Percentiles rank a stretch among this genome's conserved stretches.
These are phyloP conservation scores for Chymomyza caudatula DNA, from an alignment of 2,888 invertebrate genomes.

Conservation along the genomic window DNA sequence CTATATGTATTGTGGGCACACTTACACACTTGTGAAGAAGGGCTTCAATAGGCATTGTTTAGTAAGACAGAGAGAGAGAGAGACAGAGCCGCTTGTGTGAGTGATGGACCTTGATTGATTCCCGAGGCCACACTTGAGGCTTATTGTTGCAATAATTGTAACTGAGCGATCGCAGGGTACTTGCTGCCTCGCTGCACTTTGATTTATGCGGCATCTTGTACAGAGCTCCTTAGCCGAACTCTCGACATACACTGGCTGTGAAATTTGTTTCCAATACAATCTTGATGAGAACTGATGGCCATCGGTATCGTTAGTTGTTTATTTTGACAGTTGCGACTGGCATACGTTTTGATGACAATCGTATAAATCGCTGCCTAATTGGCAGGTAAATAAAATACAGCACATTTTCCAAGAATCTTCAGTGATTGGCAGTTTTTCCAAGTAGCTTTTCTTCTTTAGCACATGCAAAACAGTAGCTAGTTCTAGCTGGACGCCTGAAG, in stretches of 20 bases:
- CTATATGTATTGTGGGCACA: constrained; percentile 30
- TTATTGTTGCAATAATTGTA: constrained; percentile 62
- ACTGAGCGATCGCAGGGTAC: constrained; percentile 37
- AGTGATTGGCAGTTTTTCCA: background rate
- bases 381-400: constrained; percentile 43
- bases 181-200: constrained; percentile 53
- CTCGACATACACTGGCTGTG: too few relatives aligned
- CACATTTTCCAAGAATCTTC: constrained; percentile 27
- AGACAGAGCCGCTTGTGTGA: constrained; percentile 35
- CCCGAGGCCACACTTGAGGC: constrained; percentile 72
- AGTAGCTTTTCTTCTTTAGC: background rate
- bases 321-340: constrained; percentile 69
- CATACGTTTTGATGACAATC: constrained; percentile 19
- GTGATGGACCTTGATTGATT: constrained; percentile 77
- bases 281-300: constrained; percentile 73
- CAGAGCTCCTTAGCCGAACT: constrained; percentile 9
- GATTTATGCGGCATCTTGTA: constrained; percentile 48
- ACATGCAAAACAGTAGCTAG: constrained; percentile 51
- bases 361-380: constrained; percentile 51
- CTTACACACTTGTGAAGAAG: background rate
- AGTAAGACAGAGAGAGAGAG: background rate
- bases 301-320: constrained; percentile 50
- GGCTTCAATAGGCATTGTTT: constrained; percentile 2
- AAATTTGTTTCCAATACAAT: constrained; percentile 68
- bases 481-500: constrained; percentile 14